Evolutionary conservation across 2,888 invertebrate species (phyloP).

Genomic region (Nymphalis c-album): DNA sequence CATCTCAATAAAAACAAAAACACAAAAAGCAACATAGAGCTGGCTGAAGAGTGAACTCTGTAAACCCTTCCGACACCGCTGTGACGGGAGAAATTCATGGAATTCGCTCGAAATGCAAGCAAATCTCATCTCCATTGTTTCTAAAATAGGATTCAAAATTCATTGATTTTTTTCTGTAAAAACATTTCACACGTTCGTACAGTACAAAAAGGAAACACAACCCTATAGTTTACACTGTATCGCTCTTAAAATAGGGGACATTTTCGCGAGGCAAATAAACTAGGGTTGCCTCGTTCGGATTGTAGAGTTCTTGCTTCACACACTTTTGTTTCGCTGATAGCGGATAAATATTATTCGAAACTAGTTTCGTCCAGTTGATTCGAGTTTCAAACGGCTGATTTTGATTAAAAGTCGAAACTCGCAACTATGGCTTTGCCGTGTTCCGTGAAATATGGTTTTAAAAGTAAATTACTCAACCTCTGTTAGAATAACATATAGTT

Average conservation of each 20-base stretch:
- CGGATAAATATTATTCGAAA: conserved; percentile 68
- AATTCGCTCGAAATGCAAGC: conserved; percentile 38
- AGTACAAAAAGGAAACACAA: conserved; percentile 42
- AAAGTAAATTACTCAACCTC: conserved; percentile 36
- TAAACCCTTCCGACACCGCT: conserved; percentile 47
- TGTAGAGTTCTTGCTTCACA: conserved; percentile 57
- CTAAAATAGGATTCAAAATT: conserved; percentile 42
- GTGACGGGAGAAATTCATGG: conserved; percentile 46
- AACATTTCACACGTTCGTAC: conserved; percentile 42
- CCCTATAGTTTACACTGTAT: conserved; percentile 31
- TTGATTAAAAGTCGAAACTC: conserved; percentile 54
- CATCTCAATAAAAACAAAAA: conserved; percentile 42
- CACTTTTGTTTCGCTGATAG: conserved; percentile 63
- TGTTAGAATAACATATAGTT: conserved; percentile 36
- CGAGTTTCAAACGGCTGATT: conserved; percentile 56
- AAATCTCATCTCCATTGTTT: conserved; percentile 8
- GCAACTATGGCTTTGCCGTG: conserved; percentile 1
- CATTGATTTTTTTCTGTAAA: conserved; percentile 28
- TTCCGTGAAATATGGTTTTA: conserved; percentile 29
- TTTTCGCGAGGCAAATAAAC: conserved; percentile 39
- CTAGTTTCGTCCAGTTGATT: conserved; percentile 60
- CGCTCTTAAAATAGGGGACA: conserved; percentile 36
- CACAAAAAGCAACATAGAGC: conserved; percentile 46
- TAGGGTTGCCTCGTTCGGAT: conserved; percentile 43
- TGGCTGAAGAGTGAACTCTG: conserved; percentile 46